These are phyloP conservation scores for Triplophysa rosa DNA, from an alignment of 2,113 vertebrate species.

Conservation along the genomic window DNA sequence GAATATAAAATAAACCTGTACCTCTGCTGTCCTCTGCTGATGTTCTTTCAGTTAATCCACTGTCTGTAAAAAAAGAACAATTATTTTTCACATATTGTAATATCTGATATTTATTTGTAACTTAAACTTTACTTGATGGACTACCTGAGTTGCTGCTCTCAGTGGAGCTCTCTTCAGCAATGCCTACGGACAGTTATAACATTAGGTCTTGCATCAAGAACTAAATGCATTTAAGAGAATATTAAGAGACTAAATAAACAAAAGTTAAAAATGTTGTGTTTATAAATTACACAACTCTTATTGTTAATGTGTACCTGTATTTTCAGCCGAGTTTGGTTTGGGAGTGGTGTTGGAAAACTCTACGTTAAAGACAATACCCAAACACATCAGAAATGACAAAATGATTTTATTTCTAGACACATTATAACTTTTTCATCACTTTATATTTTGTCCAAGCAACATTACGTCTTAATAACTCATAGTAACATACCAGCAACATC, in stretches of 20 bases:
- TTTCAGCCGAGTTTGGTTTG: background rate
- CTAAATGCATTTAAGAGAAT: background rate
- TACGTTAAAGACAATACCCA: conserved; percentile 16
- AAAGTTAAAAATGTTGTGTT: background rate
- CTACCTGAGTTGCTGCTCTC: conserved; percentile 50
- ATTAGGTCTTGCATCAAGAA: background rate
- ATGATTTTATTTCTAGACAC: too few species aligned
- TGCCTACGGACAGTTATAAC: conserved; percentile 23
- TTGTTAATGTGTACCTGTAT: conserved; percentile 37
- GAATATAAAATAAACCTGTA: background rate
- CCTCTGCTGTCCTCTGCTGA: conserved; percentile 50
- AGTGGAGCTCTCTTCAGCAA: conserved; percentile 49
- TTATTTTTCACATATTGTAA: background rate
- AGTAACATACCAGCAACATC: conserved; percentile 56
- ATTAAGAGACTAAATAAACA: background rate
- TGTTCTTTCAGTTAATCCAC: conserved; percentile 27
- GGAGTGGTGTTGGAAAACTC: conserved; percentile 16
- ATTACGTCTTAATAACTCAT: too few species aligned
- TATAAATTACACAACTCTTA: background rate
- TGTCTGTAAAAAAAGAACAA: conserved; percentile 30
- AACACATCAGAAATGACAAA: background rate
- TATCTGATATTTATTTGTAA: background rate
- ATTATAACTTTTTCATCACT: background rate
- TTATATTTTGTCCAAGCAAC: background rate
- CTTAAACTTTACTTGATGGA: background rate